Evolutionary conservation across 64 coral and sea anemone species (phyloP).

Genomic region (Stichodactyla helianthus): DNA sequence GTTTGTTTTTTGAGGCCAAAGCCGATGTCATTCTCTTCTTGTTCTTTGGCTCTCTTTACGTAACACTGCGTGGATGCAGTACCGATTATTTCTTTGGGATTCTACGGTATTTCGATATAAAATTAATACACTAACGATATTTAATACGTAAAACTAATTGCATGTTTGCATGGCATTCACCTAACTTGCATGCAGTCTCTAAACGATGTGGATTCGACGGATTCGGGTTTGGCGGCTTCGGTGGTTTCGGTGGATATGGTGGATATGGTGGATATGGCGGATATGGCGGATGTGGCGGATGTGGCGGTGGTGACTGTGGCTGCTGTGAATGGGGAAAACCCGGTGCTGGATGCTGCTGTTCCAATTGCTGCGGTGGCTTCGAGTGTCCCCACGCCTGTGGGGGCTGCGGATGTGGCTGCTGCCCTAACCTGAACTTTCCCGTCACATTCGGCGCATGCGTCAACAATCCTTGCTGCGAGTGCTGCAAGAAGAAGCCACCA

Average conservation of each 20-base stretch:
- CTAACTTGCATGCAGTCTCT: constrained; percentile 33
- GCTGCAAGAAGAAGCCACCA: constrained; percentile 51
- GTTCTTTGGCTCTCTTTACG: too few species aligned
- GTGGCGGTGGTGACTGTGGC: constrained; percentile 25
- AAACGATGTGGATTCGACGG: constrained; percentile 18
- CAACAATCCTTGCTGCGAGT: constrained; percentile 68
- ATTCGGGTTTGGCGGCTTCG: neutral
- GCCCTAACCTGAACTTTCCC: constrained; percentile 55
- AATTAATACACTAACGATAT: neutral
- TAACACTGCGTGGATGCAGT: too few species aligned
- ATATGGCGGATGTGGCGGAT: constrained; percentile 15
- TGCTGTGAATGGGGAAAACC: constrained; percentile 50
- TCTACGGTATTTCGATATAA: neutral
- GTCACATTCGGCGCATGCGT: constrained; percentile 65
- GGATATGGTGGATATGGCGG: neutral
- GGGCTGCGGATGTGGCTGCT: constrained; percentile 48
- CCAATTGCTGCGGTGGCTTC: constrained; percentile 70
- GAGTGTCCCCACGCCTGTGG: constrained; percentile 48
- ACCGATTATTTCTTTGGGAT: neutral
- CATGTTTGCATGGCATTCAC: constrained; percentile 34
- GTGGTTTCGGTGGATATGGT: neutral
- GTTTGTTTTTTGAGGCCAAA: too few species aligned
- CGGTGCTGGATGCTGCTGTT: constrained; percentile 55
- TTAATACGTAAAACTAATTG: constrained; percentile 11
- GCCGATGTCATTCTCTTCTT: too few species aligned